Conservation (phyloP, 2,888 invertebrate genomes). For the Orthosia cruda region DNA sequence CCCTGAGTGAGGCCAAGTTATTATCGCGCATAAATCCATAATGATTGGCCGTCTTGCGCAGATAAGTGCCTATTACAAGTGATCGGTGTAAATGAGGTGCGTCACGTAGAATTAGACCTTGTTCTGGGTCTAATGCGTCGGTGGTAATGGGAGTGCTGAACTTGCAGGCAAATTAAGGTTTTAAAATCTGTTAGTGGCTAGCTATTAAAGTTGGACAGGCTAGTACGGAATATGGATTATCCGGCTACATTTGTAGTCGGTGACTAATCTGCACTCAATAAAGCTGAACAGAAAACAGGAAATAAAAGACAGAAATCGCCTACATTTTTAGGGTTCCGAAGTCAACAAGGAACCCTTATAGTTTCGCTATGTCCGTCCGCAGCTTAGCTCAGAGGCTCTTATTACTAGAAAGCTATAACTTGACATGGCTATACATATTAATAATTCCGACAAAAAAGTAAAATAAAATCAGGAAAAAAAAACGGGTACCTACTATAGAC, state of each 20-base stretch:
- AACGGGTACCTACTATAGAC: no score
- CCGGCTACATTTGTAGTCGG: background rate
- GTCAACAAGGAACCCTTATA: no score
- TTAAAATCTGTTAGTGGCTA: constrained; percentile 25
- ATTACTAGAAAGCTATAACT: no score
- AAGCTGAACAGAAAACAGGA: background rate
- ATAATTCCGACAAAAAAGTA: no score
- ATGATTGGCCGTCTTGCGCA: constrained; percentile 80
- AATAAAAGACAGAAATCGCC: background rate
- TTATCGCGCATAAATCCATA: constrained; percentile 86
- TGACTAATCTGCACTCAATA: background rate
- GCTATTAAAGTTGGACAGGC: background rate
- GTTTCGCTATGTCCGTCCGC: no score
- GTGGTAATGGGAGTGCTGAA: constrained; percentile 67
- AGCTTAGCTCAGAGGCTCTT: no score
- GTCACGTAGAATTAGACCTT: constrained; percentile 76
- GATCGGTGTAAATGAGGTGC: constrained; percentile 84
- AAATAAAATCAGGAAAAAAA: no score
- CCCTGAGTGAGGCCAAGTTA: constrained; percentile 72
- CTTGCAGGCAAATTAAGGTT: constrained; percentile 40
- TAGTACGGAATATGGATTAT: background rate
- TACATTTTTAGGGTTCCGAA: no score
- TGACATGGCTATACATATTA: no score
- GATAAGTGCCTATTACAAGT: constrained; percentile 80
- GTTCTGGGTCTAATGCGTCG: constrained; percentile 75